These are phyloP conservation scores for Xiphydria camelus DNA, from an alignment of 2,888 invertebrate species.

Conservation along the genomic window DNA sequence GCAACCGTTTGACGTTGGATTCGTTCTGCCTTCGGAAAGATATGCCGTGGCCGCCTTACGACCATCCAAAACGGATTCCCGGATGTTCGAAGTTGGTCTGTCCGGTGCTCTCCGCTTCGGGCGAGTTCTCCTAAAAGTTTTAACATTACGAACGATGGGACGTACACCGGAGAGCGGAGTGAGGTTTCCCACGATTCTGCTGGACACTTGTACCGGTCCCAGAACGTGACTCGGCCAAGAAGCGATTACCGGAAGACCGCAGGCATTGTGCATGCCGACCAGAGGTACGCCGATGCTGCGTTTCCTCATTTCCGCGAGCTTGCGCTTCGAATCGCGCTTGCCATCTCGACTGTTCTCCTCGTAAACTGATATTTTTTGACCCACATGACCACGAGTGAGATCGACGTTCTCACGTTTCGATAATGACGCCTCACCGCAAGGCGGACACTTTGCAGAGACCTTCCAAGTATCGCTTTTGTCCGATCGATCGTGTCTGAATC, in stretches of 20 bases:
- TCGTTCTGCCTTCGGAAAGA: not conserved
- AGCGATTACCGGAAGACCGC: constrained; percentile 44
- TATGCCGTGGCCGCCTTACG: not conserved
- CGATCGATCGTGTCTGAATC: not conserved
- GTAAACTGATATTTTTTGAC: constrained; percentile 48
- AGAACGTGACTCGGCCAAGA: constrained; percentile 26
- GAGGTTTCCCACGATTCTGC: constrained; percentile 4
- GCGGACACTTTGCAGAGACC: no score
- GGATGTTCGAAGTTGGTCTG: not conserved
- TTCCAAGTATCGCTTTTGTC: no score
- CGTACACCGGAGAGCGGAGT: constrained; percentile 2
- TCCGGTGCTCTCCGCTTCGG: constrained; percentile 16
- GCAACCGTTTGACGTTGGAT: not conserved
- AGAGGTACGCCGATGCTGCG: constrained; percentile 48
- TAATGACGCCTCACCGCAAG: no score
- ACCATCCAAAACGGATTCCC: no score
- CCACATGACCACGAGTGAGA: constrained; percentile 37
- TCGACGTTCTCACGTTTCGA: constrained; percentile 18
- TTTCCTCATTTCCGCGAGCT: constrained; percentile 23
- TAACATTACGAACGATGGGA: constrained; percentile 5
- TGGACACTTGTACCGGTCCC: constrained; percentile 13
- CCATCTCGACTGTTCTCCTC: constrained; percentile 38
- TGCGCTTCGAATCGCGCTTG: constrained; percentile 2
- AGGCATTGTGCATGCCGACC: constrained; percentile 52
- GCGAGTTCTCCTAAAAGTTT: constrained; percentile 6